Evolutionary conservation across 2,113 vertebrate species (phyloP), one percentile per base, ranked within the genome.

Genomic region (Dicaeum eximium): DNA sequence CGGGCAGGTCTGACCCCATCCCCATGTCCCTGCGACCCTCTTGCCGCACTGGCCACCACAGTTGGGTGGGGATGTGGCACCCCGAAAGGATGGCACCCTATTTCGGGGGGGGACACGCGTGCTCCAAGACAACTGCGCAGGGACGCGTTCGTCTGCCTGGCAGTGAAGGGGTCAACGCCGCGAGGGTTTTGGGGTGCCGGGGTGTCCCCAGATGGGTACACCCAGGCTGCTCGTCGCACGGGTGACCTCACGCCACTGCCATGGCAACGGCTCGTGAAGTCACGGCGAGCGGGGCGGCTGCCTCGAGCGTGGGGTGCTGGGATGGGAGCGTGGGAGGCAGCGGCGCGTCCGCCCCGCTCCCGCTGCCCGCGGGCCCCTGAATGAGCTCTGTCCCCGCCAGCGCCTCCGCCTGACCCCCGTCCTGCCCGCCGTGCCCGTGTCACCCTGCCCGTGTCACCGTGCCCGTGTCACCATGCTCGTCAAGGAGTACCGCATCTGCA

Each of bases 401-500:
- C n/a, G 13, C 86, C 92, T 60, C 53, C 30, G 21, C 73, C 87
- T 94, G 84, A 91, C 80, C 89, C 86, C 40, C 19, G 31, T 20
- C 9, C 53, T 80, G 75, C 57, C 64, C 44, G n/a, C 61, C 82
- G 53, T 20, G 75, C 44, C 77, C 77, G 85, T 14, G 71, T 2
- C 60, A 8, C 65, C 51, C 9, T 18, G 72, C 54, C 65, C 45
- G 40, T 6, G 62, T 40, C 97, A 97, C 75, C 96, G 99, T 99
- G 99, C 97, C 99, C 97, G 87, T 98, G 62, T 40, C 97, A 97
- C 75, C 96, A 99, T 99, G 99, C 97, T 99, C 97, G 87, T 98
- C 97, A 99, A 99, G 97, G 99, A 99, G 96, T 99, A 99, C 96
- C 98, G 98, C 93, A 98, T 99, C 95, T 99, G 99, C 80, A 99